phyloP scores from a whole-genome alignment of 2,113 vertebrate species.

The Gavialis gangeticus region DNA sequence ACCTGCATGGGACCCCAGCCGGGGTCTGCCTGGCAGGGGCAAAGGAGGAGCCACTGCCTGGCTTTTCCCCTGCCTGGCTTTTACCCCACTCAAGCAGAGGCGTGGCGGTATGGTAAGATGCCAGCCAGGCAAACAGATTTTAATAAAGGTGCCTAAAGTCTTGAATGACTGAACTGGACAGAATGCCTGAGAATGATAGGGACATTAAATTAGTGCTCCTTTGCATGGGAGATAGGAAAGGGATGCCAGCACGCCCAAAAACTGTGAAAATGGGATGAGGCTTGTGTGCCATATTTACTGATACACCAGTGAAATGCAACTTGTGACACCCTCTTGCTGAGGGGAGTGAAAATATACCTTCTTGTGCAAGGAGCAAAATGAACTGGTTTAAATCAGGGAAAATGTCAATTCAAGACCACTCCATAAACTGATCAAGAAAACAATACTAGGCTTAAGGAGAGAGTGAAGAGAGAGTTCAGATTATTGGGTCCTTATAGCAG shows the following conservation, averaged over 20 bases:
- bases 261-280: background rate
- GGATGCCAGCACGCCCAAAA: background rate
- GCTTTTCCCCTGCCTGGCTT: too few relatives aligned
- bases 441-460: background rate
- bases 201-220: fast-evolving
- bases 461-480: background rate
- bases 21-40: too few relatives aligned
- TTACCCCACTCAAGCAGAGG: too few relatives aligned
- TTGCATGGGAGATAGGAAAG: background rate
- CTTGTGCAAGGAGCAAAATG: background rate
- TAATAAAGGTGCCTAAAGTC: too few relatives aligned
- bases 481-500: background rate
- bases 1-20: too few relatives aligned
- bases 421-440: background rate
- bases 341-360: background rate
- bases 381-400: background rate
- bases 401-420: background rate
- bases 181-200: background rate
- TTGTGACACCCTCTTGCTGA: background rate
- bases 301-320: background rate
- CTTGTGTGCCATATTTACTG: background rate
- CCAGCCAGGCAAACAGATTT: too few relatives aligned
- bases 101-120: too few relatives aligned
- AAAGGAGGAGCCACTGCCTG: too few relatives aligned
- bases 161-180: background rate